Evolutionary conservation across 2,888 invertebrate species (phyloP).

Genomic region (Choristoneura rosaceana): DNA sequence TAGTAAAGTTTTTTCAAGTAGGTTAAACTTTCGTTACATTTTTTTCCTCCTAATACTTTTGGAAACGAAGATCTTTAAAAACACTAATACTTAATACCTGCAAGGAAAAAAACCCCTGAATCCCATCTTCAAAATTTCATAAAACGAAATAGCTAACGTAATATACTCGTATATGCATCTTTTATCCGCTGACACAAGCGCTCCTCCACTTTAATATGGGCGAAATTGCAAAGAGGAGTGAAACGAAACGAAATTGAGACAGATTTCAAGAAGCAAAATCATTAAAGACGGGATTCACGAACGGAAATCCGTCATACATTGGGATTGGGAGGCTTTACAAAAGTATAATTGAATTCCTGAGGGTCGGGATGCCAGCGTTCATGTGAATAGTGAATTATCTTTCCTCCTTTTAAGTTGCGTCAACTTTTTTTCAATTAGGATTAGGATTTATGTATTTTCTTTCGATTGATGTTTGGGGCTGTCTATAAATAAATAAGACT

Average conservation of each 20-base stretch:
- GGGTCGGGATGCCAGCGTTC: constrained; percentile 50
- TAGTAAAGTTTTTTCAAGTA: no score
- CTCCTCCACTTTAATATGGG: constrained; percentile 61
- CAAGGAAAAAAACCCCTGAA: not conserved
- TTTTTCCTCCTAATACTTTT: no score
- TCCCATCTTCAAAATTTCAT: not conserved
- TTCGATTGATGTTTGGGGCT: constrained; percentile 3
- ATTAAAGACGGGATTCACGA: constrained; percentile 59
- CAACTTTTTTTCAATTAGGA: constrained; percentile 47
- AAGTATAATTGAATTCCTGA: constrained; percentile 57
- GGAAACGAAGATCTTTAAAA: no score
- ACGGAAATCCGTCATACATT: constrained; percentile 69
- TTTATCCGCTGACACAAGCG: constrained; percentile 46
- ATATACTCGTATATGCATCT: not conserved
- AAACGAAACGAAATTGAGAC: constrained; percentile 68
- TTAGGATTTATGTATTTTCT: constrained; percentile 40
- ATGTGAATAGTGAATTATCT: constrained; percentile 48
- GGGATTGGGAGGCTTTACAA: constrained; percentile 45
- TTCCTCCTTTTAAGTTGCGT: constrained; percentile 43
- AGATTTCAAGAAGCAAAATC: constrained; percentile 70
- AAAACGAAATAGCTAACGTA: not conserved
- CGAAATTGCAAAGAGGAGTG: constrained; percentile 64
- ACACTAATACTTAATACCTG: not conserved
- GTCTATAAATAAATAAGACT: constrained; percentile 12
- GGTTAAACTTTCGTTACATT: no score